These are phyloP conservation scores for Allolobophora icterica DNA, from an alignment of 2,888 invertebrate species.

Conservation along the genomic window DNA sequence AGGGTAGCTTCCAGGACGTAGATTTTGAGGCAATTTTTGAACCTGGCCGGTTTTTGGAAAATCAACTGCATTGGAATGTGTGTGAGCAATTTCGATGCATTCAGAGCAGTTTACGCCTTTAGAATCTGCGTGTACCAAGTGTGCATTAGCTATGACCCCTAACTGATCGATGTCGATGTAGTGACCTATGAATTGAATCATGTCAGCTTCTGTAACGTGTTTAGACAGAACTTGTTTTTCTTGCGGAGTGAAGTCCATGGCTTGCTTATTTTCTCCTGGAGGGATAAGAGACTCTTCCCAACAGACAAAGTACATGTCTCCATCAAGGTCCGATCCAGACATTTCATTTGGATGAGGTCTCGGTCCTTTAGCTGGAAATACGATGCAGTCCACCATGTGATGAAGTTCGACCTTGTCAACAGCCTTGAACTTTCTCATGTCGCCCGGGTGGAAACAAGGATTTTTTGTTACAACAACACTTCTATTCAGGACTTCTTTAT, in stretches of 20 bases:
- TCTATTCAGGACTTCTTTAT: slow-evolving; percentile 46
- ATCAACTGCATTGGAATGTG: slow-evolving; percentile 56
- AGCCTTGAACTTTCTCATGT: slow-evolving; percentile 60
- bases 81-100: slow-evolving; percentile 51
- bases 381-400: slow-evolving; percentile 63
- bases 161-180: slow-evolving; percentile 59
- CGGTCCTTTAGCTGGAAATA: slow-evolving; percentile 63
- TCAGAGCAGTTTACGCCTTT: slow-evolving; percentile 51
- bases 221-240: neutral
- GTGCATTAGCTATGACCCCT: slow-evolving; percentile 53
- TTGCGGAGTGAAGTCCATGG: slow-evolving; percentile 48
- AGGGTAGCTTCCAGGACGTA: slow-evolving; percentile 29
- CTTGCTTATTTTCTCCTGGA: slow-evolving; percentile 38
- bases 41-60: slow-evolving; percentile 61
- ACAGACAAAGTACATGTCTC: slow-evolving; percentile 41
- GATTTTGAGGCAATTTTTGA: slow-evolving; percentile 39
- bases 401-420: slow-evolving; percentile 53
- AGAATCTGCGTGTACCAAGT: slow-evolving; percentile 56
- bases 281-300: slow-evolving; percentile 61
- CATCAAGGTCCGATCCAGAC: slow-evolving; percentile 66
- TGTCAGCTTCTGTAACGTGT: slow-evolving; percentile 50
- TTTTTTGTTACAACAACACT: slow-evolving; percentile 64
- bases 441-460: slow-evolving; percentile 65
- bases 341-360: slow-evolving; percentile 66
- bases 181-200: slow-evolving; percentile 60